Evolutionary conservation across 92 coral and sea anemone species (phyloP).

Genomic region (Chrysogorgia sp.): DNA sequence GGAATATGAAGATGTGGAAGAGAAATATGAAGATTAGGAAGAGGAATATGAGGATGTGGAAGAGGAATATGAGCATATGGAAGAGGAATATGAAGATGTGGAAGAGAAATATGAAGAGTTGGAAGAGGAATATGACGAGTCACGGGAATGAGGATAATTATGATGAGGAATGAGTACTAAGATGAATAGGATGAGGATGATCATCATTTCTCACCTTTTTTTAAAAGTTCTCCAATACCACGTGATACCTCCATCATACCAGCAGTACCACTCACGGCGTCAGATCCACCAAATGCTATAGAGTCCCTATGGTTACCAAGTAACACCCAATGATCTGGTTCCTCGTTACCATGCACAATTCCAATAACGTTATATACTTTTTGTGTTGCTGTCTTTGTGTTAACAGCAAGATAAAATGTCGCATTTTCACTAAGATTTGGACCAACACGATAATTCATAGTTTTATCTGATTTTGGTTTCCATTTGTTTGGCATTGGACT

Average conservation of each 20-base stretch:
- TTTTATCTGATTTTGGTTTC: conserved; percentile 63
- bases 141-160: too few species aligned
- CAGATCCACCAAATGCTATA: conserved; percentile 85
- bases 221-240: conserved; percentile 64
- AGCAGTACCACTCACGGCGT: conserved; percentile 80
- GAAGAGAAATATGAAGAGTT: too few species aligned
- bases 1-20: too few species aligned
- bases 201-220: conserved; percentile 24
- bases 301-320: conserved; percentile 92
- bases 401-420: conserved; percentile 59
- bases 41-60: too few species aligned
- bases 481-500: conserved; percentile 8
- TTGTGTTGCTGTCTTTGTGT: conserved; percentile 60
- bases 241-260: conserved; percentile 75
- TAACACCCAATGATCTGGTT: conserved; percentile 88
- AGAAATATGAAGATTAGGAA: too few species aligned
- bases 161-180: too few species aligned
- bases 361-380: conserved; percentile 90
- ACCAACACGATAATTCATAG: conserved; percentile 66
- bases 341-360: conserved; percentile 85
- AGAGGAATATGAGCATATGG: too few species aligned
- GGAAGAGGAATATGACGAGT: too few species aligned
- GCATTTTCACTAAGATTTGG: conserved; percentile 67
- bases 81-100: too few species aligned
- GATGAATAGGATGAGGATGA: too few species aligned